Evolutionary conservation across 2,113 vertebrate species (phyloP), one percentile per base, ranked within the genome.

Genomic region (Corythoichthys intestinalis): DNA sequence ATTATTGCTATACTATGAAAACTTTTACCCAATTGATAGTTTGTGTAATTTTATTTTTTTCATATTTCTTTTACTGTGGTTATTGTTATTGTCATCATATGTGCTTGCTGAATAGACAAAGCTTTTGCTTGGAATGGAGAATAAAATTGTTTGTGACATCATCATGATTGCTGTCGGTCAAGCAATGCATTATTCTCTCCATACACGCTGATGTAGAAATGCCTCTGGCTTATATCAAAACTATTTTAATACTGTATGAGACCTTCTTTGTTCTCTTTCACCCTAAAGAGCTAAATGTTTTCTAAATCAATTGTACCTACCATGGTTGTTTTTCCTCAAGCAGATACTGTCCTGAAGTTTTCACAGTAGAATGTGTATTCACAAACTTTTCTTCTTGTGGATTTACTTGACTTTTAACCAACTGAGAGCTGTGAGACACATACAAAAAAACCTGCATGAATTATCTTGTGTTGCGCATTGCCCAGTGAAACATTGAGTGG

Each of bases 401-500:
- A 58, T 70, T 52, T 50, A 73, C 54, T 74, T 74, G 50, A 69
- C 67, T 57, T 50, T 52, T 67, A 17, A 70, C 44, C 71, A 69
- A 63, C 60, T 75, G 69, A 66, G 72, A 73, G 69, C 48, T 75
- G 65, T 2, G 69, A 77, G 76, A 82, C 78, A 75, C 3, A 63
- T 11, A 34, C 9, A 47, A 46, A 61, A 71, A 83, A 74, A 67
- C 69, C 71, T 81, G 48, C 59, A 78, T 76, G 75, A 79, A 79
- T 86, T 85, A 53, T 66, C 13, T 73, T 78, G 71, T 71, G 70
- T 78, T 74, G 64, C 69, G 66, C 47, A 67, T 64, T 75, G 69
- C 74, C 81, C 76, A 70, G 66, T 75, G n/a, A 78, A 72, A 69
- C 73, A 60, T 13, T 60, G 81, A 79, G 87, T 82, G 84, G 85